Evolutionary conservation across 1,140 invertebrate species (phyloP).

Genomic region (Ladona fulva): DNA sequence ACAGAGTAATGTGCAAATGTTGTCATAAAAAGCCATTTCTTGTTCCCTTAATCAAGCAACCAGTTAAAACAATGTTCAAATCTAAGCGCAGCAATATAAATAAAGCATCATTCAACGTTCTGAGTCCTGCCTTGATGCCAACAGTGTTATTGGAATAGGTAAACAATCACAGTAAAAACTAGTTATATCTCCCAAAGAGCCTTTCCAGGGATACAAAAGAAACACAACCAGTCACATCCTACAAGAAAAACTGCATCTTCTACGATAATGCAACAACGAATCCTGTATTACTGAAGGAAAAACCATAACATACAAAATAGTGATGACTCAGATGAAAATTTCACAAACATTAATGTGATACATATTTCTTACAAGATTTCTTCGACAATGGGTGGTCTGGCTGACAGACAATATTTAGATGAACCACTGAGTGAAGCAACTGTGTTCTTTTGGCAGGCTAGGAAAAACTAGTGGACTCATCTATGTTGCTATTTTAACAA

Average conservation of each 20-base stretch:
- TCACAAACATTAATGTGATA: neutral
- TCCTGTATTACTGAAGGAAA: neutral
- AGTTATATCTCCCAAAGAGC: neutral
- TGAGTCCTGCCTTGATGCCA: neutral
- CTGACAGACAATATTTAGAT: neutral
- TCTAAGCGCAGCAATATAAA: neutral
- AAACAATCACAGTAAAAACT: neutral
- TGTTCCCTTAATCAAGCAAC: neutral
- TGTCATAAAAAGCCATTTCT: neutral
- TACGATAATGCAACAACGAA: no score
- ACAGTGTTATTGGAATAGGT: neutral
- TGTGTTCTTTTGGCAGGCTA: neutral
- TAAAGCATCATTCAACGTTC: neutral
- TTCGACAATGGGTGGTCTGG: neutral
- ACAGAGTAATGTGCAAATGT: neutral
- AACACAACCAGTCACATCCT: neutral
- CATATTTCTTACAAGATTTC: neutral
- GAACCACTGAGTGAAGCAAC: neutral
- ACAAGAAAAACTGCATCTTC: neutral
- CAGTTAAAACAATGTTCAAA: neutral
- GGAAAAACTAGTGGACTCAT: neutral
- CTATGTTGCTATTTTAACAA: constrained; percentile 24
- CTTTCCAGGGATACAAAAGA: neutral
- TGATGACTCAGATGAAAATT: neutral
- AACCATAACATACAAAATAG: neutral